A percentile compares a stretch with the other conserved stretches of the same genome.
Conservation (phyloP, 2,888 invertebrate species). For the Nemotelus pantherinus region DNA sequence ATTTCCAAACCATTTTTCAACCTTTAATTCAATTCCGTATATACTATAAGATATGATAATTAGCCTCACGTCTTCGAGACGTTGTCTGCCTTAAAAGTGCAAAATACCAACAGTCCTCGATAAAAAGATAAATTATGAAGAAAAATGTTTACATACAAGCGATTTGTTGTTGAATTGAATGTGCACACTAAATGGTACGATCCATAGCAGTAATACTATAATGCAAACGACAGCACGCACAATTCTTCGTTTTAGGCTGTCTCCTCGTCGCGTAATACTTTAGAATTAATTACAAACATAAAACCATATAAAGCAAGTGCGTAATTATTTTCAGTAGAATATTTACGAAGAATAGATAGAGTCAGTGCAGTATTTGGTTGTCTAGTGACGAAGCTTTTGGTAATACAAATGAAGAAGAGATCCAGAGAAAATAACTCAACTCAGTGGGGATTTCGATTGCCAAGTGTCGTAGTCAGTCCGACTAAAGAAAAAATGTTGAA, state of each 20-base stretch:
- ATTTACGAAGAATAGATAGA: slow-evolving; percentile 14
- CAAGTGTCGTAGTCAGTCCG: too few species aligned
- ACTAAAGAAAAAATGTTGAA: background rate
- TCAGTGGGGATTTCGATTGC: too few species aligned
- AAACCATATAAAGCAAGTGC: slow-evolving; percentile 44
- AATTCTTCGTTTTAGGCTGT: too few species aligned
- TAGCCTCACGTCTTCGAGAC: background rate
- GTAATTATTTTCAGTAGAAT: slow-evolving; percentile 27
- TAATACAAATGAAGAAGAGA: too few species aligned
- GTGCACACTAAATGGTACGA: too few species aligned
- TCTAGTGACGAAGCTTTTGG: too few species aligned
- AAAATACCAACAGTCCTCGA: background rate
- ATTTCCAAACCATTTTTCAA: background rate
- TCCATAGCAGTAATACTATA: too few species aligned
- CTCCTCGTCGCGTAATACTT: background rate
- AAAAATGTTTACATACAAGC: too few species aligned
- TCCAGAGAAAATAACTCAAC: too few species aligned
- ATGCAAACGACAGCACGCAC: too few species aligned
- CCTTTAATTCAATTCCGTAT: slow-evolving; percentile 1
- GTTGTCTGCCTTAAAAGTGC: background rate
- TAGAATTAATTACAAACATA: slow-evolving; percentile 43
- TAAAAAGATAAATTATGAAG: too few species aligned
- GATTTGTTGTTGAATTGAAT: too few species aligned
- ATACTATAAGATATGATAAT: slow-evolving; percentile 38
- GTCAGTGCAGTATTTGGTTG: slow-evolving; percentile 11